Percentiles rank a stretch among this genome's conserved stretches.
Conservation (phyloP, 2,888 invertebrate species). For the Coleophora flavipennella region DNA sequence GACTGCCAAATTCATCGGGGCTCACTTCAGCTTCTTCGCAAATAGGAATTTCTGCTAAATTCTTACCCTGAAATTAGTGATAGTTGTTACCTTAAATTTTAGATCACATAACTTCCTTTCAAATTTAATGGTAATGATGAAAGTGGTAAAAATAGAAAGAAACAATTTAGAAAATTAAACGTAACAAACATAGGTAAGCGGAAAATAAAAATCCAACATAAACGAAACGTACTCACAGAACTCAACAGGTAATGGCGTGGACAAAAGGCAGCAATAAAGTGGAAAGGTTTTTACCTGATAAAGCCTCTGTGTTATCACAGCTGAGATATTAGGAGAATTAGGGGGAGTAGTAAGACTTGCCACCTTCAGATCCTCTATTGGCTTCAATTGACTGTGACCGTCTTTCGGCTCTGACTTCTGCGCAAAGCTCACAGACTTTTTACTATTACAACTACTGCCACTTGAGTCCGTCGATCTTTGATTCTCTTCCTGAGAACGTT, state of each 20-base stretch:
- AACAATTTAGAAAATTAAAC: neutral
- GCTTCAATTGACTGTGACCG: conserved; percentile 47
- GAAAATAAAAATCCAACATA: conserved; percentile 14
- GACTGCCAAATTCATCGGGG: conserved; percentile 73
- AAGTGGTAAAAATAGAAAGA: conserved; percentile 12
- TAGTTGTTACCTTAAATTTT: neutral
- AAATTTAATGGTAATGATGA: conserved; percentile 6
- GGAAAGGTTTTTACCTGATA: conserved; percentile 65
- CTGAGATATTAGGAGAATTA: conserved; percentile 82
- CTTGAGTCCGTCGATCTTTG: conserved; percentile 73
- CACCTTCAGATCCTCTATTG: conserved; percentile 65
- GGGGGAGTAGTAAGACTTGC: conserved; percentile 75
- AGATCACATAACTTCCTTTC: neutral
- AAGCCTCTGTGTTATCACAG: conserved; percentile 71
- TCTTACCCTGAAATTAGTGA: conserved; percentile 58
- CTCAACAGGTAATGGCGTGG: conserved; percentile 52
- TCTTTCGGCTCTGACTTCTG: conserved; percentile 65
- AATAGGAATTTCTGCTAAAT: conserved; percentile 75
- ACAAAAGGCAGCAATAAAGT: conserved; percentile 29
- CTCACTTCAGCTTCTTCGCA: conserved; percentile 76
- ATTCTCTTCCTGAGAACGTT: conserved; percentile 78
- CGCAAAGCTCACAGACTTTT: conserved; percentile 86
- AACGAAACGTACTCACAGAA: conserved; percentile 65
- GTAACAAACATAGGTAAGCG: conserved; percentile 11
- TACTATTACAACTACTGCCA: conserved; percentile 73